Evolutionary conservation across 2,113 vertebrate species (phyloP).

Genomic region (Circaetus gallicus): DNA sequence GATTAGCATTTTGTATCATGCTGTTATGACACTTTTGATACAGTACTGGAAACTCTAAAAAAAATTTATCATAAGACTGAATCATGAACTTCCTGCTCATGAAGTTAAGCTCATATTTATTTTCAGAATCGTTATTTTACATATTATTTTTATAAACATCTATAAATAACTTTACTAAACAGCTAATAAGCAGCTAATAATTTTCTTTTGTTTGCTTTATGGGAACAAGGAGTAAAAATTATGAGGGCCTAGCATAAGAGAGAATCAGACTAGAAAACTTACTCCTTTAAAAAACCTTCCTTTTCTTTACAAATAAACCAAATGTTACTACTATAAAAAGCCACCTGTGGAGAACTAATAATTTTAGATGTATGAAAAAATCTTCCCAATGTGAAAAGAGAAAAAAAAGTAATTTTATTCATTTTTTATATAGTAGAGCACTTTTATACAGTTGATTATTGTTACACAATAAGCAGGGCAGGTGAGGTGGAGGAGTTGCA

Average conservation of each 20-base stretch:
- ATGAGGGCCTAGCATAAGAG: rapidly evolving
- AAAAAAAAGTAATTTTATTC: rapidly evolving
- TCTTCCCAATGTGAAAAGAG: background rate
- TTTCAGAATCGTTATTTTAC: background rate
- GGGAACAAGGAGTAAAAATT: background rate
- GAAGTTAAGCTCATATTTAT: background rate
- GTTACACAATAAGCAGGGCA: background rate
- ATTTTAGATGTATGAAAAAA: background rate
- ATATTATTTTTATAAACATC: background rate
- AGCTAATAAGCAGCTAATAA: background rate
- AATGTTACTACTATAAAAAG: background rate
- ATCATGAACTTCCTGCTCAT: background rate
- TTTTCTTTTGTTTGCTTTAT: background rate
- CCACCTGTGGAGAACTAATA: background rate
- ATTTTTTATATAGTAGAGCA: background rate
- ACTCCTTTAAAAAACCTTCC: background rate
- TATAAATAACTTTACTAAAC: background rate
- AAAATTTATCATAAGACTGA: background rate
- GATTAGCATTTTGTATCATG: background rate
- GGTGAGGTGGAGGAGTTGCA: background rate
- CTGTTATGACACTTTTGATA: background rate
- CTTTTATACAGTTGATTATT: background rate
- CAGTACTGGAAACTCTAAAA: background rate
- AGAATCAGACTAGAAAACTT: background rate
- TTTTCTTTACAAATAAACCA: background rate